Evolutionary conservation across 2,888 invertebrate genomes (phyloP).

Genomic region (Neoascia interrupta): DNA sequence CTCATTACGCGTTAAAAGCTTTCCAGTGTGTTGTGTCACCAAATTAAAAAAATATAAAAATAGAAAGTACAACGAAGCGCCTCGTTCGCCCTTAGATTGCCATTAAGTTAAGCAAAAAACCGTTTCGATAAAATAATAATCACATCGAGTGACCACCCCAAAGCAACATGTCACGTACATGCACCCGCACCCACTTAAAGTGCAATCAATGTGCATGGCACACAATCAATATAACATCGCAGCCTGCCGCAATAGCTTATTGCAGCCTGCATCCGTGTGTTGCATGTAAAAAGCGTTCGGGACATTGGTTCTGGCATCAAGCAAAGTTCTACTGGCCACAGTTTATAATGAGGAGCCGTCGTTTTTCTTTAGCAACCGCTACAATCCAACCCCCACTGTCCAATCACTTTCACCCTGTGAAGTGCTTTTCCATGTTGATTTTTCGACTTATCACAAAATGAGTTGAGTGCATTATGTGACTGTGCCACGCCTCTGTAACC

Average conservation of each 20-base stretch:
- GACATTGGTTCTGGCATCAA: slow-evolving; percentile 12
- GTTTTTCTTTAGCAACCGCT: too few species aligned
- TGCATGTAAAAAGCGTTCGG: slow-evolving; percentile 28
- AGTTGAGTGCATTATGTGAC: slow-evolving; percentile 68
- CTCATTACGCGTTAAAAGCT: slow-evolving; percentile 52
- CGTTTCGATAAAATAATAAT: slow-evolving; percentile 42
- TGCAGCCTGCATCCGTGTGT: background rate
- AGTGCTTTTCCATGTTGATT: slow-evolving; percentile 70
- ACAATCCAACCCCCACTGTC: slow-evolving; percentile 8
- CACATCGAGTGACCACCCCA: background rate
- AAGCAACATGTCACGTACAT: slow-evolving; percentile 34
- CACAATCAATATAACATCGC: slow-evolving; percentile 52
- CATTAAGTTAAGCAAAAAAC: slow-evolving; percentile 52
- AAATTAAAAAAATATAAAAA: slow-evolving; percentile 12
- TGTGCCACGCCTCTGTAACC: slow-evolving; percentile 47
- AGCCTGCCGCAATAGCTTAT: slow-evolving; percentile 17
- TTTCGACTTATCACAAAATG: slow-evolving; percentile 69
- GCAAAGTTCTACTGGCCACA: slow-evolving; percentile 33
- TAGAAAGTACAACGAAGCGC: background rate
- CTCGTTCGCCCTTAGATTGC: slow-evolving; percentile 16
- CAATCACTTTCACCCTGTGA: slow-evolving; percentile 44
- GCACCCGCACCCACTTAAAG: slow-evolving; percentile 60
- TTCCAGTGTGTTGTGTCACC: slow-evolving; percentile 56
- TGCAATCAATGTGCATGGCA: slow-evolving; percentile 56
- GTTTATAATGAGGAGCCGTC: slow-evolving; percentile 59